Base-by-base conservation (phyloP, 2,888 invertebrate species). In the Cheilosia grossa region DNA sequence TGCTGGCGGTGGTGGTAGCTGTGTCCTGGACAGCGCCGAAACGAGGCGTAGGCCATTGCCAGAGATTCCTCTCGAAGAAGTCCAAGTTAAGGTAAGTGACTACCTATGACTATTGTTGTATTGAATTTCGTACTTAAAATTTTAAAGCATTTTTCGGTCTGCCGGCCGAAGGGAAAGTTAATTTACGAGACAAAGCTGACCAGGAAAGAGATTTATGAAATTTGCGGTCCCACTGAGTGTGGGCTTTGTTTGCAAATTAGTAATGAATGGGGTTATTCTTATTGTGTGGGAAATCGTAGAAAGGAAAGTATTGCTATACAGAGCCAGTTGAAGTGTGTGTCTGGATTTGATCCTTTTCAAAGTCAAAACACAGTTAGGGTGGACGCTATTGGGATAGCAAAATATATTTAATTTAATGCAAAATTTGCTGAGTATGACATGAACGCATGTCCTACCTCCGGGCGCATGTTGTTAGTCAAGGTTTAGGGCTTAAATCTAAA, bases 31-130 rank as follows among this genome's bases (percentile, higher is more conserved):
- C 58, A 54, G 27, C 53, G 56, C 67, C 19, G 86, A 87, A 40
- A 85, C 87, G 56, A 87, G 80, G 47, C 72, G 86, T 24, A 77
- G 88, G 64, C 88, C 88, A 49, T 69, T 88, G 63, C 88, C 88
- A 59, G 82, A 87, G 59, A 79, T 87, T 47, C 87, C 87, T 33
- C 56, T 51, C 37, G 77, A 78, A 69, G 86, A 87, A 24, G 72
- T 49, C 37, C 69, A 53, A 59, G 61, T 54, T 49, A 85, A 87
- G 87, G 88, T 87, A 80, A 83, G 87, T 80, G 56, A 33, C 17
- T 33, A 17, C 4, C 17, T 33, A 17, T 15, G 37, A 33, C 19
- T 33, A 40, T 80, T 66, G 58, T 75, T 70, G 66, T 80, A 37
- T 69, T 61, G 44, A 64, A 70, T 75, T 82, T 77, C 67, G 67